phyloP scores from a whole-genome alignment of 2,888 invertebrate genomes.

The Temnothorax rugatulus region DNA sequence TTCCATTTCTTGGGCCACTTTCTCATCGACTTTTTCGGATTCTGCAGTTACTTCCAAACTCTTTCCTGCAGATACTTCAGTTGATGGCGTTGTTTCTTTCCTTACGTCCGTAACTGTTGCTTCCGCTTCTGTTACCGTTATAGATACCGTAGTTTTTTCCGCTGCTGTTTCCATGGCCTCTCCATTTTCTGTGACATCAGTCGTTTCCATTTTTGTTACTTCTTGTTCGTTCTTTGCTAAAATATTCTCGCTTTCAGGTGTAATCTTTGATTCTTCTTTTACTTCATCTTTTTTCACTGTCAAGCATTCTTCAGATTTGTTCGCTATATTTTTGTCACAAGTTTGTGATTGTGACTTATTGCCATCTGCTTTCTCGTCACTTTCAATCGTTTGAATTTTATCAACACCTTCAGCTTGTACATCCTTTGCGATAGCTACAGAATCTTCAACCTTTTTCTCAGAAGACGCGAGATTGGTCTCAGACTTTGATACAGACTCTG shows the following conservation, averaged over 20 bases:
- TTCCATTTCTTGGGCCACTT: slow-evolving; percentile 66
- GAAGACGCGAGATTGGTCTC: slow-evolving; percentile 51
- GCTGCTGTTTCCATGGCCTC: slow-evolving; percentile 49
- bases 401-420: slow-evolving; percentile 57
- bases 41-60: slow-evolving; percentile 59
- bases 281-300: slow-evolving; percentile 57
- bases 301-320: slow-evolving; percentile 63
- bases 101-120: slow-evolving; percentile 69
- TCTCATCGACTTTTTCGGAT: slow-evolving; percentile 79
- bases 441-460: slow-evolving; percentile 76
- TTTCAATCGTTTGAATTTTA: slow-evolving; percentile 23
- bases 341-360: slow-evolving; percentile 50
- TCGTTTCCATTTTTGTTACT: slow-evolving; percentile 67
- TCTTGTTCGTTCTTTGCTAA: slow-evolving; percentile 60
- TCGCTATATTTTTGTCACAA: slow-evolving; percentile 48
- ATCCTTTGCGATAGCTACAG: slow-evolving; percentile 56
- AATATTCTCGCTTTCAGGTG: slow-evolving; percentile 58
- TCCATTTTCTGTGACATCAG: slow-evolving; percentile 68
- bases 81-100: slow-evolving; percentile 63
- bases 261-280: slow-evolving; percentile 60
- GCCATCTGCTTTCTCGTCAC: slow-evolving; percentile 64
- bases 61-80: slow-evolving; percentile 54
- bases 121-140: slow-evolving; percentile 66
- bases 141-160: slow-evolving; percentile 66
- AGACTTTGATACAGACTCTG: slow-evolving; percentile 64